Percentiles rank a stretch among this genome's conserved stretches.
These are phyloP conservation scores for Phocides pigmalion DNA, from an alignment of 1,140 invertebrate genomes.

Conservation along the genomic window DNA sequence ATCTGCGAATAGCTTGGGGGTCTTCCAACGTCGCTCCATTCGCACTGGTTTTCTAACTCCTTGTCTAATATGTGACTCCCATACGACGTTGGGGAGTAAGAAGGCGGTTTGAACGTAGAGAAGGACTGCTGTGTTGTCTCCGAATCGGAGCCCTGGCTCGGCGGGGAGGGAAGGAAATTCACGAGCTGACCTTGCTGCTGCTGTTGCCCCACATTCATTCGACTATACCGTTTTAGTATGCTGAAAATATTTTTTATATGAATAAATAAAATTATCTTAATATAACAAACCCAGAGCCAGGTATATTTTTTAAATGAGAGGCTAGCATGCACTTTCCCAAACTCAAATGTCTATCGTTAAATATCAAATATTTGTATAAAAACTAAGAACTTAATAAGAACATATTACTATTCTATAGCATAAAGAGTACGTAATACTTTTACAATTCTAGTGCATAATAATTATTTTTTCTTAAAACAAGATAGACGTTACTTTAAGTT, in stretches of 20 bases:
- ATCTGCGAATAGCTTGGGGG: constrained; percentile 83
- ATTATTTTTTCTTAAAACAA: background rate
- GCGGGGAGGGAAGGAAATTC: constrained; percentile 86
- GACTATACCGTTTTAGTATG: constrained; percentile 88
- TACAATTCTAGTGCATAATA: background rate
- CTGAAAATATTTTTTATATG: constrained; percentile 51
- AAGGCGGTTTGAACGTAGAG: constrained; percentile 85
- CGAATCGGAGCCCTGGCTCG: constrained; percentile 69
- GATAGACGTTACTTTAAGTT: background rate
- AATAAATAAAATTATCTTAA: constrained; percentile 7
- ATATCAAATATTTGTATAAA: no score
- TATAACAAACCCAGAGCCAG: background rate
- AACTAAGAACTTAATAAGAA: no score
- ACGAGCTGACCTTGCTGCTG: constrained; percentile 84
- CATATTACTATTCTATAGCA: no score
- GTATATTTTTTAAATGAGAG: background rate
- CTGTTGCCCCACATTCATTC: constrained; percentile 83
- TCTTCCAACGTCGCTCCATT: constrained; percentile 77
- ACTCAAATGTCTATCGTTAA: no score
- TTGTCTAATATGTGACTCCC: constrained; percentile 74
- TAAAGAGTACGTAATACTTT: background rate
- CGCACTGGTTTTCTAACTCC: constrained; percentile 69
- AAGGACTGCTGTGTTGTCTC: constrained; percentile 77
- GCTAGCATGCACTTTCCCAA: no score
- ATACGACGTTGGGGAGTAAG: constrained; percentile 75